Evolutionary conservation across 2,797 vertebrate species (phyloP), one percentile per base, ranked within the genome.

Genomic region (Bovichtus diacanthus): DNA sequence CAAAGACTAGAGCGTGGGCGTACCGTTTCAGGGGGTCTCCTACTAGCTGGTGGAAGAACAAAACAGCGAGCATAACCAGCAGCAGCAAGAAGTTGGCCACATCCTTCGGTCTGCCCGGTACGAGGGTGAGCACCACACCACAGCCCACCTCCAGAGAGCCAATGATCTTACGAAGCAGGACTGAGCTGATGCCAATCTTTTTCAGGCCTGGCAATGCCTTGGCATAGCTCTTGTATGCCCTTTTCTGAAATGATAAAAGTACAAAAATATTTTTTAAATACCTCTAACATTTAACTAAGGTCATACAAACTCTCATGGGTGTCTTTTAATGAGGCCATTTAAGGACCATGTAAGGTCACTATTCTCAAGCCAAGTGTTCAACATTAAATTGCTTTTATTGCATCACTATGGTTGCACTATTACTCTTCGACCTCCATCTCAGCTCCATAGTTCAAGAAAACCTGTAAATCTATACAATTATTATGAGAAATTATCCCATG

Each of bases 31-130:
- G 95, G 3, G 98, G 98, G 89, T 99, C 98, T 25, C 98, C 98
- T 5, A 99, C 98, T 2, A 99, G 95, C 93, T 99, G 98, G 87
- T 99, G 98, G 91, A 99, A 99, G 85, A 99, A 99, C 23, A 99
- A 96, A 72, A 99, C 97, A 0, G 96, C 97, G 69, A 99, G 94
- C 90, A 99, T 98, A 6, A 99, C 96, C 69, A 99, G 95, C 55
- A 99, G 95, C 18, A 99, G 96, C 84, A 98, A 82, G 87, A 99
- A 99, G 94, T 99, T 99, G 84, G 98, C 98, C 78, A 99, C 97
- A 0, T 99, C 98, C 90, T 98, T 99, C 31, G 97, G 97, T 84
- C 96, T 94, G 9, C 98, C 98, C 0, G 98, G 98, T 16, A 99
- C 97, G 19, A 99, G 93, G 34, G 97, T 99, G 90, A 99, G 96